These are phyloP conservation scores for Psephotus haematonotus DNA, from an alignment of 2,113 vertebrate genomes.

Conservation along the genomic window DNA sequence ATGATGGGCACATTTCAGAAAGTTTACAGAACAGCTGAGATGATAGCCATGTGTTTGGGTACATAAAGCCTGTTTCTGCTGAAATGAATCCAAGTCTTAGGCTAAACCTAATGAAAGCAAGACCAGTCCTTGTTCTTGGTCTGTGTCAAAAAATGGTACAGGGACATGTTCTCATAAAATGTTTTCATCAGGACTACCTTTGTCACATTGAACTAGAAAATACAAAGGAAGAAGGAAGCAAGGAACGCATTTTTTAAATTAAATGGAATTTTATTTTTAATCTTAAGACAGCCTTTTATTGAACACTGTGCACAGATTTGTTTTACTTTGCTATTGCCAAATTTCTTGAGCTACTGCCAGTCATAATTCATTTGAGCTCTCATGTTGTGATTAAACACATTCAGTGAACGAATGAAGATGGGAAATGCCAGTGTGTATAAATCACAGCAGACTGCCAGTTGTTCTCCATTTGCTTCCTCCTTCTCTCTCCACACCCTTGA, in stretches of 20 bases:
- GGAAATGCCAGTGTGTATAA: constrained; percentile 10
- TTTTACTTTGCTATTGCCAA: not conserved
- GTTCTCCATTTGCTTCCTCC: constrained; percentile 23
- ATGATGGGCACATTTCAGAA: not conserved
- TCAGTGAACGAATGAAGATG: not conserved
- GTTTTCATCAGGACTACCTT: not conserved
- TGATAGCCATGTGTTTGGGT: not conserved
- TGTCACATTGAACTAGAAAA: not conserved
- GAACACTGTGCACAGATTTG: not conserved
- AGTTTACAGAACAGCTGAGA: not conserved
- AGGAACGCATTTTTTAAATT: not conserved
- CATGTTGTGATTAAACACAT: not conserved
- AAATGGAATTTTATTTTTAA: not conserved
- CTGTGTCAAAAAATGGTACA: not conserved
- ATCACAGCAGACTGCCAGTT: constrained; percentile 27
- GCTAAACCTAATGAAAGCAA: not conserved
- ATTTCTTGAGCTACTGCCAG: constrained; percentile 27
- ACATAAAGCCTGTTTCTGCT: not conserved
- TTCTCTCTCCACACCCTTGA: not conserved
- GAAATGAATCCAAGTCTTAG: not conserved
- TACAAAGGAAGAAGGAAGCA: not conserved
- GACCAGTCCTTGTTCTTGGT: not conserved
- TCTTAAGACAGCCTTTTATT: not conserved
- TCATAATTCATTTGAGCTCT: not conserved
- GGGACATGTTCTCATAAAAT: not conserved